Percentiles rank a stretch among this genome's conserved stretches.
Conservation (phyloP, 2,888 invertebrate species). For the Saturnia pavonia region DNA sequence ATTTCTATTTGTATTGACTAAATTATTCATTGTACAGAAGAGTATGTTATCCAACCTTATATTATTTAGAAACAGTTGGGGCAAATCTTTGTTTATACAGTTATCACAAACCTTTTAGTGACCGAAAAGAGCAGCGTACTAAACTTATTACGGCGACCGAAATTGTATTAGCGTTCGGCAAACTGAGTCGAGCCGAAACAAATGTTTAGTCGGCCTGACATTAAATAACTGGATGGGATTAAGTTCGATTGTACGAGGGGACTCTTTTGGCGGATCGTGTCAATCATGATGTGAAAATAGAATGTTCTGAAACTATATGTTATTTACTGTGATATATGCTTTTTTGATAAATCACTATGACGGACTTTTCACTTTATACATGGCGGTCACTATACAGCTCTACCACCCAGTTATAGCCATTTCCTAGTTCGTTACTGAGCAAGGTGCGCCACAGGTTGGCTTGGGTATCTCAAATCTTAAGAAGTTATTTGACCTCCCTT, state of each 20-base stretch:
- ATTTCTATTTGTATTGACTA: too few relatives aligned
- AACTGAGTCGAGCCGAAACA: conserved; percentile 56
- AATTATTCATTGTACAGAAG: neutral
- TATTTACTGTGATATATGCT: neutral
- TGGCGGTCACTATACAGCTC: too few relatives aligned
- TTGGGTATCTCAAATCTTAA: too few relatives aligned
- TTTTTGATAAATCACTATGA: too few relatives aligned
- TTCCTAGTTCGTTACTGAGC: too few relatives aligned
- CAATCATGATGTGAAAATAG: conserved; percentile 1
- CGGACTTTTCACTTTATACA: too few relatives aligned
- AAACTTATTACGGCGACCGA: conserved; percentile 57
- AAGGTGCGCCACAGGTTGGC: too few relatives aligned
- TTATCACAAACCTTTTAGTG: conserved; percentile 66
- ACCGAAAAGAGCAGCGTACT: conserved; percentile 69
- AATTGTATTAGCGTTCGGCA: conserved; percentile 67
- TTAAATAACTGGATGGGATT: conserved; percentile 70
- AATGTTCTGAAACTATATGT: neutral
- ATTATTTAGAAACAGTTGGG: conserved; percentile 24
- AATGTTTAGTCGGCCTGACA: conserved; percentile 59
- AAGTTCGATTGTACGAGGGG: conserved; percentile 35
- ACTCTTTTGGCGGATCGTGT: neutral
- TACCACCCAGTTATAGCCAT: too few relatives aligned
- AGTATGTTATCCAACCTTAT: neutral
- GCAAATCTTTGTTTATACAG: conserved; percentile 47
- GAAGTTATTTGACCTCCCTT: too few relatives aligned